phyloP scores from a whole-genome alignment of 2,113 vertebrate species.

The Gambusia affinis region DNA sequence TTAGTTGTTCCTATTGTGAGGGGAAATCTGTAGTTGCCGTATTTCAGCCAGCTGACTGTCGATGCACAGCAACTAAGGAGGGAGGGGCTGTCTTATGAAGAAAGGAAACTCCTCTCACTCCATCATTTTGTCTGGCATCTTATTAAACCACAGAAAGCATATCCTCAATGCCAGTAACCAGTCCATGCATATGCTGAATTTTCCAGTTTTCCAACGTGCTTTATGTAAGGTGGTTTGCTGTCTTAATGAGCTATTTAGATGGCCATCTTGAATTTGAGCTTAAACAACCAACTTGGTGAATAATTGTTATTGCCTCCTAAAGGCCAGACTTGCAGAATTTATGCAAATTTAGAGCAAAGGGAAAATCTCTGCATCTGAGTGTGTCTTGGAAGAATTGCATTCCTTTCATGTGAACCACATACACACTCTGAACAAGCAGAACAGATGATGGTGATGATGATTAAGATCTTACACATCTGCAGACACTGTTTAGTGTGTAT shows the following conservation, averaged over 20 bases:
- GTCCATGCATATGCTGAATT: neutral
- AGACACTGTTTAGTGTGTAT: conserved; percentile 49
- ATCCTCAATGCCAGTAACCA: neutral
- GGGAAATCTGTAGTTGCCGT: neutral
- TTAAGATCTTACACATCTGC: conserved; percentile 71
- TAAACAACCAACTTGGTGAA: conserved; percentile 62
- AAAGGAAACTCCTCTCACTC: neutral
- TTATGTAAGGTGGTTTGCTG: conserved; percentile 69
- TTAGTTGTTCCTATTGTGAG: neutral
- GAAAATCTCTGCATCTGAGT: conserved; percentile 33
- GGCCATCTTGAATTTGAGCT: conserved; percentile 57
- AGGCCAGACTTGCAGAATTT: conserved; percentile 72
- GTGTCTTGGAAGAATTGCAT: conserved; percentile 68
- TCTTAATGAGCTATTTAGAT: conserved; percentile 57
- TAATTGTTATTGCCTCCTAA: conserved; percentile 72
- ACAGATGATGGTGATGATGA: conserved; percentile 72
- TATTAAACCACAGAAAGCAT: no score
- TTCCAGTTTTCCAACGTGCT: conserved; percentile 59
- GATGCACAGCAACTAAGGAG: neutral
- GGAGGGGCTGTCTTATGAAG: neutral
- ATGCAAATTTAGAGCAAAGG: conserved; percentile 70
- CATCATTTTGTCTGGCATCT: neutral
- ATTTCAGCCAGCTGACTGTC: neutral
- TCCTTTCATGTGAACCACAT: conserved; percentile 64
- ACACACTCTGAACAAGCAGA: conserved; percentile 49